phyloP scores from a whole-genome alignment of 2,888 invertebrate species.

The Trissolcus brochymenae region DNA sequence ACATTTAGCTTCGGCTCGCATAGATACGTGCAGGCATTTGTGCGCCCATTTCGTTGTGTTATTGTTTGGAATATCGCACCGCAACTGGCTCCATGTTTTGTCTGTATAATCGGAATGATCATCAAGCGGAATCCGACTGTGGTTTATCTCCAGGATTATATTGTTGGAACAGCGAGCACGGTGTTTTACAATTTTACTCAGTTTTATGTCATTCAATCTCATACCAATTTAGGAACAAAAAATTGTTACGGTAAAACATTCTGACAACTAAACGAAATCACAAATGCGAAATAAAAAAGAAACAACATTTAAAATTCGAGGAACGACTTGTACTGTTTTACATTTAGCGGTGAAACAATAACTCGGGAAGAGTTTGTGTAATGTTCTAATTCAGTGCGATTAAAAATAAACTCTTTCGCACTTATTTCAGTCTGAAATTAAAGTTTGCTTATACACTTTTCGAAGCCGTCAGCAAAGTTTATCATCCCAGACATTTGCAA shows the following conservation, averaged over 20 bases:
- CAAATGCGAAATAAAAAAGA: neutral
- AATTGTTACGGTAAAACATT: too few species aligned
- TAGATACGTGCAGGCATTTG: constrained; percentile 8
- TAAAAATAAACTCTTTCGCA: constrained; percentile 39
- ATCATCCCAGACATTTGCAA: neutral
- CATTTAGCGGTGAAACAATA: constrained; percentile 22
- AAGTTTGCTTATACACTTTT: constrained; percentile 33
- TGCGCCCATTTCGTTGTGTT: constrained; percentile 17
- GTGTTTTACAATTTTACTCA: too few species aligned
- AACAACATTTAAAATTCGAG: neutral
- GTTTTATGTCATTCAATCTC: too few species aligned
- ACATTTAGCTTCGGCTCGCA: constrained; percentile 8
- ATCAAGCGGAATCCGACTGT: constrained; percentile 6
- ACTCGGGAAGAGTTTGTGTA: constrained; percentile 19
- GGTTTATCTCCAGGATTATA: constrained; percentile 3
- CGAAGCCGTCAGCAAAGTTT: constrained; percentile 2
- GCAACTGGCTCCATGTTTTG: constrained; percentile 14
- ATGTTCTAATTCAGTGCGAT: constrained; percentile 22
- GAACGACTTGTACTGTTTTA: constrained; percentile 3
- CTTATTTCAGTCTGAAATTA: constrained; percentile 29
- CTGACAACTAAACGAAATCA: too few species aligned
- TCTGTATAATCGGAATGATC: constrained; percentile 10
- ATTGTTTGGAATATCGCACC: constrained; percentile 24
- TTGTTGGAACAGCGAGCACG: too few species aligned
- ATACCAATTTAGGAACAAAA: too few species aligned